These are phyloP conservation scores for Ormyrus nitidulus DNA, from an alignment of 2,888 invertebrate genomes.

Conservation along the genomic window DNA sequence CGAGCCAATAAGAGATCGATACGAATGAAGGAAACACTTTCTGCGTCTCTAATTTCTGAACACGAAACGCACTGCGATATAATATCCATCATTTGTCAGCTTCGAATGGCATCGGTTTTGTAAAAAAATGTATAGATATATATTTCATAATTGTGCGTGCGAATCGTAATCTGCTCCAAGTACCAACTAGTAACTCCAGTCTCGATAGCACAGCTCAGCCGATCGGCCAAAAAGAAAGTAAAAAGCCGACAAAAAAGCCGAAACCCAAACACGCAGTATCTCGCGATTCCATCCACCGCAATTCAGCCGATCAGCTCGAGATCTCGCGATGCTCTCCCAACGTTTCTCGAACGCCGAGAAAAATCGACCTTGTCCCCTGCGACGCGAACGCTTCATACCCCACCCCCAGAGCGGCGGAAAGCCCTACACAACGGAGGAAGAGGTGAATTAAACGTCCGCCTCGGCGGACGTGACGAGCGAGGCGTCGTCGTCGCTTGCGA, in stretches of 20 bases:
- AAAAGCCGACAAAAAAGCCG: no score
- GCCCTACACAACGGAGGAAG: neutral
- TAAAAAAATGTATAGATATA: no score
- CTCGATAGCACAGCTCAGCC: neutral
- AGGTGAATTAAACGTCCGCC: neutral
- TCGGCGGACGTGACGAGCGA: neutral
- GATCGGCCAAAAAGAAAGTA: neutral
- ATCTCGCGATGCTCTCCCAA: neutral
- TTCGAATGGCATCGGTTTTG: no score
- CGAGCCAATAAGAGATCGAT: no score
- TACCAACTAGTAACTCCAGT: no score
- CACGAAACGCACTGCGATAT: no score
- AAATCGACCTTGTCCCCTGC: conserved; percentile 41
- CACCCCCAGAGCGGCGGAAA: neutral
- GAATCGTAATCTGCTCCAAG: no score
- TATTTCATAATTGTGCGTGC: no score
- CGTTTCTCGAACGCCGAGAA: conserved; percentile 7
- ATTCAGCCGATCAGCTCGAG: conserved; percentile 14
- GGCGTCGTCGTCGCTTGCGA: no score
- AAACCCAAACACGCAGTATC: neutral
- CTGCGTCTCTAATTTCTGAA: no score
- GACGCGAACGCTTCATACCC: conserved; percentile 21
- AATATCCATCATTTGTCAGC: no score
- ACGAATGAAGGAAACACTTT: no score
- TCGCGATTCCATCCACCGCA: neutral